phyloP scores from a whole-genome alignment of 1,140 invertebrate genomes.

The Marisa cornuarietis region DNA sequence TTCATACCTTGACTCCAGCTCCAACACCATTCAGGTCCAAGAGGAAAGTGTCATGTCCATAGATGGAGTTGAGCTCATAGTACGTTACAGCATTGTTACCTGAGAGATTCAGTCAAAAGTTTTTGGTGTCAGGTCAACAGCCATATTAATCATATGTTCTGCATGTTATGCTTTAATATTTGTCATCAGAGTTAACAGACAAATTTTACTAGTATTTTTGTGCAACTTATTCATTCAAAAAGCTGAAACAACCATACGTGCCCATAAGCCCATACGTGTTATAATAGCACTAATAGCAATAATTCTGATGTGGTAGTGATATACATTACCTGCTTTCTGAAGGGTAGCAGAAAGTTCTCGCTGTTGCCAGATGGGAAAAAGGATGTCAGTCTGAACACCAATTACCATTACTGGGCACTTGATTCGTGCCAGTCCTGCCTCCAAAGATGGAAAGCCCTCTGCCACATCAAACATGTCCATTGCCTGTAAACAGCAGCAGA shows the following conservation, averaged over 20 bases:
- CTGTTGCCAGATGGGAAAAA: conserved; percentile 66
- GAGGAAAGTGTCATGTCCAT: conserved; percentile 67
- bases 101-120: conserved; percentile 14
- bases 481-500: conserved; percentile 45
- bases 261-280: no score
- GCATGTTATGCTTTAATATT: no score
- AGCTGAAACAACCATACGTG: neutral
- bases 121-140: no score
- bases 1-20: conserved; percentile 61
- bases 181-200: no score
- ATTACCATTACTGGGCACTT: conserved; percentile 63
- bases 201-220: no score
- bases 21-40: conserved; percentile 65
- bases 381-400: conserved; percentile 64
- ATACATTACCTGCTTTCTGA: conserved; percentile 51
- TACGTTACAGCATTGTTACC: conserved; percentile 63
- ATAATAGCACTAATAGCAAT: neutral
- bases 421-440: conserved; percentile 50
- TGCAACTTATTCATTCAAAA: no score
- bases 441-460: conserved; percentile 49
- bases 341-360: conserved; percentile 54
- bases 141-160: no score
- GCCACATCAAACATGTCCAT: conserved; percentile 66
- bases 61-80: conserved; percentile 65
- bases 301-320: neutral